Evolutionary conservation across 2,888 invertebrate genomes (phyloP).

Genomic region (Subacronicta megacephala): DNA sequence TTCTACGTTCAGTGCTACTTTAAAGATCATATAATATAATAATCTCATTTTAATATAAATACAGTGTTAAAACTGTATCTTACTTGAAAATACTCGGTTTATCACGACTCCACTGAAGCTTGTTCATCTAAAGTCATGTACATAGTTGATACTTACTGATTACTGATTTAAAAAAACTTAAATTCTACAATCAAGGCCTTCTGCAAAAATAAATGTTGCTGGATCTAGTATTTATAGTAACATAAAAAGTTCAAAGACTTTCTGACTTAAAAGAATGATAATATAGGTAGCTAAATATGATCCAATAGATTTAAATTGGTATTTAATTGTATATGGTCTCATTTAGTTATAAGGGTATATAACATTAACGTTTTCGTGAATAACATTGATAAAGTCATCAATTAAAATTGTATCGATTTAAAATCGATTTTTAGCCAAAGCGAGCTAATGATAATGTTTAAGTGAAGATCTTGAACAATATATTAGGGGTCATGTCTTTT

Average conservation of each 20-base stretch:
- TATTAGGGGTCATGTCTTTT: slow-evolving; percentile 37
- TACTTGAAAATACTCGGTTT: background rate
- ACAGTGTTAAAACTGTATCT: too few species aligned
- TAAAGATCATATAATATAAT: too few species aligned
- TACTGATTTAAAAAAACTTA: too few species aligned
- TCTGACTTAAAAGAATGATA: slow-evolving; percentile 37
- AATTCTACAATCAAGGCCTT: slow-evolving; percentile 28
- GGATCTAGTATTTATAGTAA: slow-evolving; percentile 24
- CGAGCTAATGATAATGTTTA: slow-evolving; percentile 35
- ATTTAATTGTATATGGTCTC: slow-evolving; percentile 59
- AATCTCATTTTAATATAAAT: too few species aligned
- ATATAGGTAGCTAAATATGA: slow-evolving; percentile 50
- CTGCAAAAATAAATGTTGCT: slow-evolving; percentile 15
- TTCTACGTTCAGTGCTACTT: too few species aligned
- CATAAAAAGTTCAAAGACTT: slow-evolving; percentile 52
- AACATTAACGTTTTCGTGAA: slow-evolving; percentile 39
- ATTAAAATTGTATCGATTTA: slow-evolving; percentile 44
- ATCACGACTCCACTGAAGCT: background rate
- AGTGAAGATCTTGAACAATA: slow-evolving; percentile 43
- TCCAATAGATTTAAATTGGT: slow-evolving; percentile 49
- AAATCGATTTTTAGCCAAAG: slow-evolving; percentile 57
- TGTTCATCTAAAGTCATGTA: slow-evolving; percentile 12
- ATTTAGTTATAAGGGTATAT: slow-evolving; percentile 51
- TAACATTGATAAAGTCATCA: slow-evolving; percentile 31
- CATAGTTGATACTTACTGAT: too few species aligned